Percentiles rank a stretch among this genome's conserved stretches.
These are phyloP conservation scores for Hapalemur alaotrensis DNA, from an alignment of 2,797 vertebrate genomes.

Conservation along the genomic window DNA sequence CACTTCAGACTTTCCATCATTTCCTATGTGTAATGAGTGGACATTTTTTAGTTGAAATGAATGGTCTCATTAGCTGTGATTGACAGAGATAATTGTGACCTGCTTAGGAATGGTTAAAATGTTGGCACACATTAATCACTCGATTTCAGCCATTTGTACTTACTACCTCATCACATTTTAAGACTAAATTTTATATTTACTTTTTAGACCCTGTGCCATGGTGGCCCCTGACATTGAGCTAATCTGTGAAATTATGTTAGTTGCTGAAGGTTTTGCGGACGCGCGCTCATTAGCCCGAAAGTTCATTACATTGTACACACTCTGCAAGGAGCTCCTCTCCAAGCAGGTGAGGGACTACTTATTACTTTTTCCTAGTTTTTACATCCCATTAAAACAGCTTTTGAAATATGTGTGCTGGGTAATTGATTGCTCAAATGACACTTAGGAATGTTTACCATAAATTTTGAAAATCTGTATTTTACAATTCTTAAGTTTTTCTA, in stretches of 20 bases:
- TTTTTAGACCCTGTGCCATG: slow-evolving; percentile 89
- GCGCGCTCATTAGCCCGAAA: slow-evolving; percentile 87
- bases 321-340: slow-evolving; percentile 91
- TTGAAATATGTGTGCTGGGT: background rate
- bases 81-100: slow-evolving; percentile 76
- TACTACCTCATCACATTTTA: slow-evolving; percentile 45
- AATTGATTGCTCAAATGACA: background rate
- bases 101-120: slow-evolving; percentile 61
- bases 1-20: background rate
- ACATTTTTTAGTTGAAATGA: slow-evolving; percentile 66
- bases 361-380: background rate
- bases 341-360: slow-evolving; percentile 86
- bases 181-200: slow-evolving; percentile 47
- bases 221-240: slow-evolving; percentile 90
- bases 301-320: slow-evolving; percentile 88
- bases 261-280: slow-evolving; percentile 90
- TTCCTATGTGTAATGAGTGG: background rate
- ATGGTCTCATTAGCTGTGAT: slow-evolving; percentile 69
- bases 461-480: slow-evolving; percentile 30
- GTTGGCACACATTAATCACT: slow-evolving; percentile 67
- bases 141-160: slow-evolving; percentile 53
- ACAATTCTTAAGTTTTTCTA: background rate
- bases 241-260: slow-evolving; percentile 92
- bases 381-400: background rate
- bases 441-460: background rate